Evolutionary conservation across 2,888 invertebrate genomes (phyloP).

Genomic region (Idaea straminata): DNA sequence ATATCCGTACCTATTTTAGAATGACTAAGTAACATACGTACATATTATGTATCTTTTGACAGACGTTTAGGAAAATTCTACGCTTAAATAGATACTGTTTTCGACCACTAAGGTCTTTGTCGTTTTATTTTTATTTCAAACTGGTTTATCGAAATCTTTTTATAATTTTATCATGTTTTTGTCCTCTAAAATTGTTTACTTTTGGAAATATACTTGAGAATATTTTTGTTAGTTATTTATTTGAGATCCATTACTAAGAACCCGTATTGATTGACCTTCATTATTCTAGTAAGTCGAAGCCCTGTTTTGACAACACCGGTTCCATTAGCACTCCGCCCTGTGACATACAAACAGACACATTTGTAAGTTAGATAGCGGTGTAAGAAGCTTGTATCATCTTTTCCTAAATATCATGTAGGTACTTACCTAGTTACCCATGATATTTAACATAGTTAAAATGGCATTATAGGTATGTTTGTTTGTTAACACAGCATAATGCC

Average conservation of each 20-base stretch:
- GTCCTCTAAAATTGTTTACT: neutral
- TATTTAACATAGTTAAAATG: neutral
- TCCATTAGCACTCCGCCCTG: neutral
- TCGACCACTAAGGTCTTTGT: neutral
- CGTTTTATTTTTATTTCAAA: neutral
- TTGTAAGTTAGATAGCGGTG: neutral
- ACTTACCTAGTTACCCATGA: neutral
- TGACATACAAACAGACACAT: neutral
- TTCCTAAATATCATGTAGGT: neutral
- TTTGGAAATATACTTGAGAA: neutral
- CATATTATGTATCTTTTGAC: neutral
- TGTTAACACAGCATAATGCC: neutral
- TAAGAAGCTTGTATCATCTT: neutral
- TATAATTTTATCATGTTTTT: neutral
- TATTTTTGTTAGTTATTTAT: neutral
- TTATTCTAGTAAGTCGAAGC: neutral
- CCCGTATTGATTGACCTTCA: neutral
- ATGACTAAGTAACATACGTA: too few relatives aligned
- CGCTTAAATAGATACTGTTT: neutral
- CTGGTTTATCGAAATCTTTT: neutral
- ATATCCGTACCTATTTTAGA: too few relatives aligned
- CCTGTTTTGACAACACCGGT: neutral
- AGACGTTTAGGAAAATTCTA: neutral
- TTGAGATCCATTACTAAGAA: neutral
- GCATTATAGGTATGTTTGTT: neutral